phyloP scores from a whole-genome alignment of 2,113 vertebrate genomes.

The Crotalus horridus region DNA sequence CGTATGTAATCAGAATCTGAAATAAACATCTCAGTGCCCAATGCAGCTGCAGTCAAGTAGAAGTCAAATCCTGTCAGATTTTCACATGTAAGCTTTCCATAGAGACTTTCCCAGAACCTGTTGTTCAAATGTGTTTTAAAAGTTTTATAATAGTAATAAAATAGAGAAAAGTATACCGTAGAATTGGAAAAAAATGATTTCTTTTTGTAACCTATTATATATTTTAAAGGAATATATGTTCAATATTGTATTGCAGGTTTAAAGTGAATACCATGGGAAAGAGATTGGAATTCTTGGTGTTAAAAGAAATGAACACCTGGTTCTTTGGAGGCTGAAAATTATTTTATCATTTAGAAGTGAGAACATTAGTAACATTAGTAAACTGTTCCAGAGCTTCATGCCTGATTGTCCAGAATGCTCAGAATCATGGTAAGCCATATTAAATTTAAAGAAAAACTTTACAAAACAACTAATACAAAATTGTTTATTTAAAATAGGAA shows the following conservation, averaged over 20 bases:
- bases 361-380: neutral
- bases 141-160: neutral
- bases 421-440: neutral
- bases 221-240: neutral
- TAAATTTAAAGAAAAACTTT: neutral
- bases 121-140: slow-evolving; percentile 5
- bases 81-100: neutral
- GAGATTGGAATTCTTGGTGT: neutral
- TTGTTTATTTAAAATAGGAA: neutral
- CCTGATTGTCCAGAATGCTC: neutral
- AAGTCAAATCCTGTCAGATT: neutral
- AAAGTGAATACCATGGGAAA: neutral
- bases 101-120: slow-evolving; percentile 1
- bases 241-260: neutral
- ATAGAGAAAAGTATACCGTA: neutral
- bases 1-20: neutral
- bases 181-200: neutral
- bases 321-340: neutral
- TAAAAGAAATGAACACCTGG: neutral
- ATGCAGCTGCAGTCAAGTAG: neutral
- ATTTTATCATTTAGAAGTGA: neutral
- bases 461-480: neutral
- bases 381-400: neutral
- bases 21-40: slow-evolving; percentile 3
- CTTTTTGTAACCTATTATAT: neutral